A percentile compares a stretch with the other conserved stretches of the same genome.
Conservation (phyloP, 2,797 vertebrate genomes). For the Macropus fuliginosus region DNA sequence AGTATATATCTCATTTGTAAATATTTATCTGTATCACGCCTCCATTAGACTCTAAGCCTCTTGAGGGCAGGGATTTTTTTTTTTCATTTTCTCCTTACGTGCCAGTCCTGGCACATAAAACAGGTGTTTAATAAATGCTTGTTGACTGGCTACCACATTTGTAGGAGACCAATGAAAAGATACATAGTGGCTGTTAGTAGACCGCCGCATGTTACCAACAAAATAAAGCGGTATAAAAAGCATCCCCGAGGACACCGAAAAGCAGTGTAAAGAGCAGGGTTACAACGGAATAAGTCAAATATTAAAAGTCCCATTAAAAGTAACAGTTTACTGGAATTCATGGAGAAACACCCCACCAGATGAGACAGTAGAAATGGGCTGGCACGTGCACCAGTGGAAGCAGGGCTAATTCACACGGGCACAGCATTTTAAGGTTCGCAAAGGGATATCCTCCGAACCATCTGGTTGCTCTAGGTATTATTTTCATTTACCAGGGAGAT, state of each 20-base stretch:
- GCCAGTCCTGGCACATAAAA: background rate
- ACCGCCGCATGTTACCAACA: background rate
- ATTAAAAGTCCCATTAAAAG: no score
- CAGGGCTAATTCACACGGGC: background rate
- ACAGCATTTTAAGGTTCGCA: background rate
- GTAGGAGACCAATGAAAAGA: background rate
- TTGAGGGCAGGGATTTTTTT: background rate
- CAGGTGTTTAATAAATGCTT: background rate
- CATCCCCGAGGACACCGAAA: no score
- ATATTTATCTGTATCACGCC: background rate
- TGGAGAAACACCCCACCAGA: background rate
- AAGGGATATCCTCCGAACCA: background rate
- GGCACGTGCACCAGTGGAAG: background rate
- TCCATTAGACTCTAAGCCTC: background rate
- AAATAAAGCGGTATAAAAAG: background rate
- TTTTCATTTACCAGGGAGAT: background rate
- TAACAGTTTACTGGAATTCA: background rate
- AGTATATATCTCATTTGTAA: background rate
- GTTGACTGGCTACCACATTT: background rate
- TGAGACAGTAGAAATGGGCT: no score
- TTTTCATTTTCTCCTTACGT: background rate
- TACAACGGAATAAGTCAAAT: background rate
- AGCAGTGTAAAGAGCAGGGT: background rate
- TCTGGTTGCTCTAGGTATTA: background rate
- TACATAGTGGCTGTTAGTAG: background rate